Conservation (phyloP, 2,113 vertebrate species). For the Thalassarche chlororhynchos region DNA sequence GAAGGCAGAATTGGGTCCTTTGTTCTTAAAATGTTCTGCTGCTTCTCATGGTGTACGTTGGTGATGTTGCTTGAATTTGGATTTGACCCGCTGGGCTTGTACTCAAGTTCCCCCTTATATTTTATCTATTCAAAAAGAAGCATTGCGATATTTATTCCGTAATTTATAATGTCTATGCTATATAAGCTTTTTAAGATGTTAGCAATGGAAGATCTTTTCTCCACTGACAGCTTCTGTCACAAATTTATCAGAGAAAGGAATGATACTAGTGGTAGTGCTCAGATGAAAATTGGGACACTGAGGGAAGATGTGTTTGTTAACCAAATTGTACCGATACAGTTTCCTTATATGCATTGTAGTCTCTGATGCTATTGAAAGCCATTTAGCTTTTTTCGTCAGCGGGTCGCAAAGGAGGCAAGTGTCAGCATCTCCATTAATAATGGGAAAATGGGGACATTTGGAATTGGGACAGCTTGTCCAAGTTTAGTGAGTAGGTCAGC, state of each 20-base stretch:
- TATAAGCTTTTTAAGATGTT: background rate
- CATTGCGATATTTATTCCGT: background rate
- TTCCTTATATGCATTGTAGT: background rate
- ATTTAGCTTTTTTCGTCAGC: background rate
- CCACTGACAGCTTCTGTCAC: background rate
- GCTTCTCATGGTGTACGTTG: background rate
- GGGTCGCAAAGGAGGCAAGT: background rate
- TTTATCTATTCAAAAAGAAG: background rate
- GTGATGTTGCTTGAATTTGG: background rate
- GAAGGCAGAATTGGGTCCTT: background rate
- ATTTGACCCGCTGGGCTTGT: background rate
- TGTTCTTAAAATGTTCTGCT: background rate
- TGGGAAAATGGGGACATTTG: background rate
- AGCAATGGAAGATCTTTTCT: background rate
- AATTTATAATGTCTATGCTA: background rate
- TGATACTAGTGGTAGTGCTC: background rate
- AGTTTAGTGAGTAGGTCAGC: background rate
- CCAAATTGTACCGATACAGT: background rate
- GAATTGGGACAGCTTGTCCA: background rate
- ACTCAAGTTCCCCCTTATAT: background rate
- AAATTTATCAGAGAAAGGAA: background rate
- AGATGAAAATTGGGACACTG: background rate
- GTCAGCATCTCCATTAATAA: background rate
- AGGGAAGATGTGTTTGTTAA: background rate
- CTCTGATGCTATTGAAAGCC: background rate